A percentile compares a stretch with the other conserved stretches of the same genome.
These are phyloP conservation scores for Cathartes aura DNA, from an alignment of 2,113 vertebrate species.

Conservation along the genomic window DNA sequence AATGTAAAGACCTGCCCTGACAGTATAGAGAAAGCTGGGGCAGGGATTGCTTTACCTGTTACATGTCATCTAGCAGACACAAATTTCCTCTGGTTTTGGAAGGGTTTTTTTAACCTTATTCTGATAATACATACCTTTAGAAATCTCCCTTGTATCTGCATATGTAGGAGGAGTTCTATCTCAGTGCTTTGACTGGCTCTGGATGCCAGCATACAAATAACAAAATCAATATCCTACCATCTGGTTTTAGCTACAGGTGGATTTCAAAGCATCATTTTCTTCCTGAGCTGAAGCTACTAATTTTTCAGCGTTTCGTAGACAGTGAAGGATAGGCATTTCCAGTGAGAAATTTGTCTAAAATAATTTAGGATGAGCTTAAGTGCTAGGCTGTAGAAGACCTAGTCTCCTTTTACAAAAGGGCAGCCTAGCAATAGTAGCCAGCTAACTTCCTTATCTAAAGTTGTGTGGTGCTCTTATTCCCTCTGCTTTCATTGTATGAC, in stretches of 20 bases:
- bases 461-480: neutral
- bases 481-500: neutral
- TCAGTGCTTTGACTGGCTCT: neutral
- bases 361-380: neutral
- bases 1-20: neutral
- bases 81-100: neutral
- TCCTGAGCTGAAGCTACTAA: neutral
- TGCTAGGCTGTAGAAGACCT: neutral
- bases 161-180: neutral
- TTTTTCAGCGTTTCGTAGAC: neutral
- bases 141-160: neutral
- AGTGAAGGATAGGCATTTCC: neutral
- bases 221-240: neutral
- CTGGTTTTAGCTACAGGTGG: neutral
- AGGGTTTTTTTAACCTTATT: neutral
- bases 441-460: neutral
- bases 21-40: neutral
- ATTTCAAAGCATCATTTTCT: neutral
- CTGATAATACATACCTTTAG: neutral
- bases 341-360: neutral
- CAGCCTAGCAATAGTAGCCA: neutral
- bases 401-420: neutral
- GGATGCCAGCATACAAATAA: neutral
- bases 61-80: neutral
- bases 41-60: neutral